Evolutionary conservation across 2,888 invertebrate genomes (phyloP), one percentile per base, ranked within the genome.

Genomic region (Drosophila tanythrix): DNA sequence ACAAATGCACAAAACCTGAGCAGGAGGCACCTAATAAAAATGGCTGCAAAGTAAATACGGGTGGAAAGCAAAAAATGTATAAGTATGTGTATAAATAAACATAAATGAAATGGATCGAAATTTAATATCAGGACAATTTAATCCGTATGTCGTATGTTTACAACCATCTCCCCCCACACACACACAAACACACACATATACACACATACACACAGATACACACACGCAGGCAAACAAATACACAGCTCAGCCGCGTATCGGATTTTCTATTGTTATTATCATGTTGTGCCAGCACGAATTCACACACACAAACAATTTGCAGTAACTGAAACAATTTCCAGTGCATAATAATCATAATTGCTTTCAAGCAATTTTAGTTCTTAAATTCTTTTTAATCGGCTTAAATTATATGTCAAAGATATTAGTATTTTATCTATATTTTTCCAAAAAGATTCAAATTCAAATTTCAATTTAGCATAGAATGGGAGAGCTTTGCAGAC

Each of bases 101-200:
- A 79, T 55, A 56, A 74, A 66, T 79, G 60, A 66, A 74, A 62
- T 79, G 65, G 40, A 56, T 77, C 60, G 70, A 79, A 79, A 77
- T 77, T 46, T 53, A 77, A 77, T 75, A 75, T 59, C 46, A 60
- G 48, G 76, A 70, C 64, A 80, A 80, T 76, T 71, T 70, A 80
- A 80, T 76, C 67, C 81, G 56, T 59, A 35, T 70, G 53, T 77
- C 77, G 61, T 70, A 55, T 64, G 55, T 52, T 52, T 48, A 70
- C 75, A 79, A 64, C 33, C 11, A 2, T 6, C n/a, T 1, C 35
- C 5, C 7, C 8, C 1, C 31, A 11, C 29, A 13, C 31, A 31
- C 40, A n/a, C 10, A 10, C 40, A 5, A 0, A 4, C 29, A 29
- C 29, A 29, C 31, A 31, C 31, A 31, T 6, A 40, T 10, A n/a